Evolutionary conservation across 2,797 vertebrate species (phyloP).

Genomic region (Bryconaethiops microstoma): DNA sequence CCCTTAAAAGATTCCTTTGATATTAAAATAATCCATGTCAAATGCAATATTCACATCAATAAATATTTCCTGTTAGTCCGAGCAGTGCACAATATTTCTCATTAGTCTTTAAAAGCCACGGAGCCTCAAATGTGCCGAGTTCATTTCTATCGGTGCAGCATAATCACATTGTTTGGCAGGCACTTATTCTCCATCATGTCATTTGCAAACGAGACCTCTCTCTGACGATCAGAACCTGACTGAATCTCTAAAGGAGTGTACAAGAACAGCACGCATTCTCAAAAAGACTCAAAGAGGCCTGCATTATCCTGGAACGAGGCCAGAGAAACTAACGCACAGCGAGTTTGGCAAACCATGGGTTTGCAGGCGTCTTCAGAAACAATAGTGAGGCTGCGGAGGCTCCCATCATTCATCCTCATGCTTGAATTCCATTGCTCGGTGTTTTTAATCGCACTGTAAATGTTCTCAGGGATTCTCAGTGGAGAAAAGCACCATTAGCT

Average conservation of each 20-base stretch:
- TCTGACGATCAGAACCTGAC: constrained; percentile 19
- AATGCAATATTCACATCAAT: constrained; percentile 19
- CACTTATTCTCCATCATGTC: constrained; percentile 13
- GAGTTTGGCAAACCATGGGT: neutral
- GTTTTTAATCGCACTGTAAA: constrained; percentile 1
- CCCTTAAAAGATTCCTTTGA: constrained; percentile 15
- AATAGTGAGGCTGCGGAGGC: constrained; percentile 20
- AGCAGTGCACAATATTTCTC: constrained; percentile 3
- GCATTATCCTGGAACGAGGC: neutral
- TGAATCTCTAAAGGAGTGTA: constrained; percentile 19
- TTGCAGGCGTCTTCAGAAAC: neutral
- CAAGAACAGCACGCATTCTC: neutral
- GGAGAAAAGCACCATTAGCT: neutral
- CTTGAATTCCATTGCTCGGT: neutral
- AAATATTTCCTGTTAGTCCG: constrained; percentile 14
- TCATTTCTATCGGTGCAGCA: constrained; percentile 10
- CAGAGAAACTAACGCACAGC: neutral
- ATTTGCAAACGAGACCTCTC: constrained; percentile 4
- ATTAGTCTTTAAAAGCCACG: constrained; percentile 33
- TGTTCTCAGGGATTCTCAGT: neutral
- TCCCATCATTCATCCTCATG: constrained; percentile 1
- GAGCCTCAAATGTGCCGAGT: constrained; percentile 12
- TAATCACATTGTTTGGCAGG: neutral
- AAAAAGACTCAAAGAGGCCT: neutral
- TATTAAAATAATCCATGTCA: constrained; percentile 11